Conservation (phyloP, 2,797 vertebrate genomes). For the Falco peregrinus region DNA sequence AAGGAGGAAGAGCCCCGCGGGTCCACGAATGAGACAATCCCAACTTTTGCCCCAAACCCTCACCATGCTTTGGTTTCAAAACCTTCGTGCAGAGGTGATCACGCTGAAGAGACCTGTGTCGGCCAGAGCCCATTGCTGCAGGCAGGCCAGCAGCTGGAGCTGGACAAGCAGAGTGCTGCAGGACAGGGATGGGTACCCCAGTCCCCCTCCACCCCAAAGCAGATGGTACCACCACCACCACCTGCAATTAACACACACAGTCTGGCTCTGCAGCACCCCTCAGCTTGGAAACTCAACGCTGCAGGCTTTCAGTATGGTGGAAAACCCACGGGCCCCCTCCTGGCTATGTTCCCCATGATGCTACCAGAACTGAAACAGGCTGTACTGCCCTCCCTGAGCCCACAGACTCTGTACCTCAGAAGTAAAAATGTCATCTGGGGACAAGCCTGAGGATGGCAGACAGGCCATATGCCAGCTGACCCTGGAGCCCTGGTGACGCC, state of each 20-base stretch:
- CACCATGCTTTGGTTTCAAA: neutral
- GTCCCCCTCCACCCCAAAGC: neutral
- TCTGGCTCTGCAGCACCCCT: neutral
- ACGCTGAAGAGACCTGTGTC: accelerated
- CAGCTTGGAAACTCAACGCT: neutral
- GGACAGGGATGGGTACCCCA: neutral
- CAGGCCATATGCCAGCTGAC: neutral
- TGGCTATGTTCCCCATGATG: neutral
- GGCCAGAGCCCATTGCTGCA: accelerated
- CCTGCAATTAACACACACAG: accelerated
- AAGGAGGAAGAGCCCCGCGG: neutral
- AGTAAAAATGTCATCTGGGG: accelerated
- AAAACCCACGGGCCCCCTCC: neutral
- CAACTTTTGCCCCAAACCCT: neutral
- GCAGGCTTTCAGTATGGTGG: neutral
- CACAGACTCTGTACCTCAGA: neutral
- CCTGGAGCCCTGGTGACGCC: neutral
- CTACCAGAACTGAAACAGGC: neutral
- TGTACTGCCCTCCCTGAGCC: neutral
- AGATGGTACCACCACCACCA: neutral
- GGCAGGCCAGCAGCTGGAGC: neutral
- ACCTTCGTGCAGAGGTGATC: neutral
- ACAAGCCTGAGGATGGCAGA: neutral
- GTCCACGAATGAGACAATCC: neutral
- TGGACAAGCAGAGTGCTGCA: neutral